Base-by-base conservation (phyloP, 1,140 invertebrate genomes). In the Drosophila simulans region DNA sequence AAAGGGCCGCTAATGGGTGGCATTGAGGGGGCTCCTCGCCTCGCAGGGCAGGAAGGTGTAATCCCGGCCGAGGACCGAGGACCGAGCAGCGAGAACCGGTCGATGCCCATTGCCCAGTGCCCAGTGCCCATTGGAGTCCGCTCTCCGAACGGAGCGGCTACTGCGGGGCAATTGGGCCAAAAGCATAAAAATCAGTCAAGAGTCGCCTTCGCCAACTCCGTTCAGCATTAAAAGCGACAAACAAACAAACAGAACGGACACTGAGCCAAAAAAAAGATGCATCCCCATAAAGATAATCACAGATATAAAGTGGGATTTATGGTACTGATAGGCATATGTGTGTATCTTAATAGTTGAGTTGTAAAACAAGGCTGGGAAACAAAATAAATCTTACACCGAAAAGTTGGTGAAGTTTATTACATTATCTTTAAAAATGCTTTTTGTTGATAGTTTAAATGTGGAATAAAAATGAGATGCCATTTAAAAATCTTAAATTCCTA, bases 131-230 rank as follows among this genome's bases (percentile, higher is more conserved):
- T 31, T 5, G 31, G 54, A 59, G 54, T 59, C 45, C 54, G 46
- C 58, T 54, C 42, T 43, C 46, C 48, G 25, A 22, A 52, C 22
- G 40, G 42, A 25, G 66, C 49, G 56, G 84, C 84, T 84, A 84
- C 84, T 80, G 85, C 80, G 65, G 84, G 84, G 84, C 84, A 89
- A 89, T 89, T 89, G 84, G 84, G 84, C 72, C 84, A 89, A 89
- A 89, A 89, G 85, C 84, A 89, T 89, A 89, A 89, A 89, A 89
- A 89, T 89, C 84, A 89, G 84, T 89, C 84, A 89, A 89, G 84
- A 89, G 84, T 89, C 84, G 79, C 68, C 78, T 69, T 57, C 57
- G 65, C 73, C 65, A 40, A 52, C 65, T 63, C 56, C 70, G 75
- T 49, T 55, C 66, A 69, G 82, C 84, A 89, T 89, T 89, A 89